Percentiles rank a stretch among this genome's conserved stretches.
These are phyloP conservation scores for Rotaria macrura DNA, from an alignment of 2,888 invertebrate species.

Conservation along the genomic window DNA sequence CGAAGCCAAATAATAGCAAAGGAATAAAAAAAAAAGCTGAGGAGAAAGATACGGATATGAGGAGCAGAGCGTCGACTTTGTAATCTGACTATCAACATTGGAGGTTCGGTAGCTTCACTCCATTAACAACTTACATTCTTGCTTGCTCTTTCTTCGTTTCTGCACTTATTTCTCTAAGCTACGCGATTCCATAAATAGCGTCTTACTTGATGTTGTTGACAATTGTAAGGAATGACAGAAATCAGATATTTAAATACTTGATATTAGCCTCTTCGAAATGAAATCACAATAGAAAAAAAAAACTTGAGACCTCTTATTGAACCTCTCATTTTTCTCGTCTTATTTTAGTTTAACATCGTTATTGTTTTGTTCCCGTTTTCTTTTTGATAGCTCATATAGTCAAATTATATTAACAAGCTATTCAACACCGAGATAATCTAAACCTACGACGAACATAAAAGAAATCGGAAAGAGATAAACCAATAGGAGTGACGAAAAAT, in stretches of 20 bases:
- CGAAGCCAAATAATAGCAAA: not conserved
- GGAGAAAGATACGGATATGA: not conserved
- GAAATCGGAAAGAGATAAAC: not conserved
- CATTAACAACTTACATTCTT: not conserved
- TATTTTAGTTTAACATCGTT: not conserved
- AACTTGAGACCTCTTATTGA: not conserved
- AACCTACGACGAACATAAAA: not conserved
- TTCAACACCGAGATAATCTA: not conserved
- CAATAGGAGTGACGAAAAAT: not conserved
- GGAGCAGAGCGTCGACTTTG: not conserved
- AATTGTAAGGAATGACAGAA: not conserved
- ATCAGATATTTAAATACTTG: not conserved
- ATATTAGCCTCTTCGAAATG: not conserved
- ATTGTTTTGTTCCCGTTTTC: not conserved
- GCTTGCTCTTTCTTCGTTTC: not conserved
- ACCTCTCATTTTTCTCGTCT: not conserved
- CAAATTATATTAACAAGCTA: not conserved
- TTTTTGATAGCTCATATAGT: not conserved
- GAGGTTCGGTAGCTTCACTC: not conserved
- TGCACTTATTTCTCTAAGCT: not conserved
- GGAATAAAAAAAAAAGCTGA: not conserved
- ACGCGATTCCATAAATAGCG: not conserved
- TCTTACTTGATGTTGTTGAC: not conserved
- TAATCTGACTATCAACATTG: not conserved
- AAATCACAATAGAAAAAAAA: not conserved